Conservation (phyloP, 2,797 vertebrate genomes). For the Catharus ustulatus region DNA sequence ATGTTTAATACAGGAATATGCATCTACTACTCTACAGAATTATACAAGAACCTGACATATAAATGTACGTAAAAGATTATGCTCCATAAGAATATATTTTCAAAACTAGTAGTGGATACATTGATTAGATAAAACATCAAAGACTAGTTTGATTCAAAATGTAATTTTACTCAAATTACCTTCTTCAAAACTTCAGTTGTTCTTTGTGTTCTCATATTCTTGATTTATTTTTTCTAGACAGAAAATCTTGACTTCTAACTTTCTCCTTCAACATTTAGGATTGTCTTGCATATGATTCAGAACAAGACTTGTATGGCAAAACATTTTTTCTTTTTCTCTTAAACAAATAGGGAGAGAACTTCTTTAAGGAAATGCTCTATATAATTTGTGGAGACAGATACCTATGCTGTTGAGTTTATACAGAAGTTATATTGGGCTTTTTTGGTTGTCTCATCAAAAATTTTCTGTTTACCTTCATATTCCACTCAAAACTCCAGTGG, state of each 20-base stretch:
- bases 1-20: neutral
- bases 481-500: neutral
- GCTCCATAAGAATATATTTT: neutral
- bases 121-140: neutral
- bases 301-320: rapidly evolving
- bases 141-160: neutral
- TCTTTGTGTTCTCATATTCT: neutral
- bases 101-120: neutral
- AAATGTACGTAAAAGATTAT: constrained; percentile 1
- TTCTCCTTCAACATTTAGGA: neutral
- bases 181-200: neutral
- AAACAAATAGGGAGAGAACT: neutral
- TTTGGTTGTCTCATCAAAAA: neutral
- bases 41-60: neutral
- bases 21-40: neutral
- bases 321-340: neutral
- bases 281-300: neutral
- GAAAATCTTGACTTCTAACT: neutral
- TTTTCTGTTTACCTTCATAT: neutral
- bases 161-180: neutral
- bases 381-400: neutral
- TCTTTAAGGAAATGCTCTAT: neutral
- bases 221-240: neutral
- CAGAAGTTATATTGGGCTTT: neutral
- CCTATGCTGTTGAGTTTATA: neutral